Base-by-base conservation (phyloP, 2,888 invertebrate genomes). In the Pimpla rufipes region DNA sequence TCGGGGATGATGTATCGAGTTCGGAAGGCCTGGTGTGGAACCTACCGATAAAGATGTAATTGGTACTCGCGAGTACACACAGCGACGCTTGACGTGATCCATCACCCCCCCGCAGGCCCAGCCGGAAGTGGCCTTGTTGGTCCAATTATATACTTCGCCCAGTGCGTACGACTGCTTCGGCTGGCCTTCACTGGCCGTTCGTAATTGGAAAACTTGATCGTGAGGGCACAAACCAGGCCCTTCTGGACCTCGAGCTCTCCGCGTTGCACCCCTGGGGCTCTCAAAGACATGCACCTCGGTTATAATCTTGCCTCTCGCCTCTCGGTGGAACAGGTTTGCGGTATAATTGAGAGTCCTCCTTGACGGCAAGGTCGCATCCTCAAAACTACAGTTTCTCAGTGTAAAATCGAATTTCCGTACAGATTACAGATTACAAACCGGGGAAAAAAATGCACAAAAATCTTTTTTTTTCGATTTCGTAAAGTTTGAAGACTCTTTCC, bases 21-120 rank as follows among this genome's bases (percentile, higher is more conserved):
- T 68, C 50, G 67, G 66, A 13, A 45, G 74, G 59, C 55, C 16
- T 37, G 70, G 79, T 79, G 81, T 83, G 86, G 84, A 81, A 62
- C 76, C 57, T 74, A 29, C 79, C 83, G 87, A 90, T 88, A 89
- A 90, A 89, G 86, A 88, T 87, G 85, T 88, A 89, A 90, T 90
- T 89, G 87, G 86, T 75, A 77, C 70, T 75, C 70, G 57, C 75
- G 73, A 74, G 50, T 75, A 70, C 74, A 42, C 80, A 68, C 62
- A 45, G 81, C 18, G 77, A 50, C 50, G 68, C 21, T 52, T n/a
- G 37, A 29, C 50, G 62, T 79, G 79, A 88, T 88, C 87, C 86
- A 88, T 88, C 88, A 88, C 83, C 82, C 47, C 40, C 18, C 50
- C 5, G 13, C 42, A 59, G 42, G 10, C 11, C 18, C n/a, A 18